Evolutionary conservation across 1,140 invertebrate species (phyloP).

Genomic region (Zeugodacus cucurbitae): DNA sequence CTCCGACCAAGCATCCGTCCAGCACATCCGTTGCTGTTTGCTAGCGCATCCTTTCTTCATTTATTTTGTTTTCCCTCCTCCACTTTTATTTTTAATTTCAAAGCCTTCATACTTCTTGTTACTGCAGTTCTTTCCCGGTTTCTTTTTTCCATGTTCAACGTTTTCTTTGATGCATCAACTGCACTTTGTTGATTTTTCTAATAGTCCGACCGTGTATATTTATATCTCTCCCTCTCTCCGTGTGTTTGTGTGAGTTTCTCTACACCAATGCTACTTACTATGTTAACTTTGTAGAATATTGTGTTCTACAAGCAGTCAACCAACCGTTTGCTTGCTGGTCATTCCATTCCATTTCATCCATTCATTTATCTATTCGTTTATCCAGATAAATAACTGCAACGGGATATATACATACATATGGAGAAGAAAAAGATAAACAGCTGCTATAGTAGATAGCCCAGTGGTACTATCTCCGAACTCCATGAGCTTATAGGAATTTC

Average conservation of each 20-base stretch:
- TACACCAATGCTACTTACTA: not conserved
- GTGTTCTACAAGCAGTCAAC: conserved; percentile 24
- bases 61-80: not conserved
- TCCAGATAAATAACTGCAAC: not conserved
- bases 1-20: not conserved
- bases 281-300: conserved; percentile 19
- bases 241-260: not conserved
- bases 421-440: too few species aligned
- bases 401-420: not conserved
- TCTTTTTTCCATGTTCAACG: not conserved
- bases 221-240: not conserved
- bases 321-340: conserved; percentile 4
- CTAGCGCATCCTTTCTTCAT: not conserved
- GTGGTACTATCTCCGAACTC: not conserved
- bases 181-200: conserved; percentile 33
- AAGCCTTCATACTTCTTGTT: not conserved
- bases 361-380: not conserved
- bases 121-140: not conserved
- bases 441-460: too few species aligned
- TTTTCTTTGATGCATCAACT: conserved; percentile 31
- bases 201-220: not conserved
- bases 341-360: conserved; percentile 34
- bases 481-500: too few species aligned
- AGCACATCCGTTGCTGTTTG: not conserved
- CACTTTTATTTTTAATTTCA: not conserved